A percentile compares a stretch with the other conserved stretches of the same genome.
phyloP scores from a whole-genome alignment of 2,888 invertebrate genomes.

The Dynastes hyllus region DNA sequence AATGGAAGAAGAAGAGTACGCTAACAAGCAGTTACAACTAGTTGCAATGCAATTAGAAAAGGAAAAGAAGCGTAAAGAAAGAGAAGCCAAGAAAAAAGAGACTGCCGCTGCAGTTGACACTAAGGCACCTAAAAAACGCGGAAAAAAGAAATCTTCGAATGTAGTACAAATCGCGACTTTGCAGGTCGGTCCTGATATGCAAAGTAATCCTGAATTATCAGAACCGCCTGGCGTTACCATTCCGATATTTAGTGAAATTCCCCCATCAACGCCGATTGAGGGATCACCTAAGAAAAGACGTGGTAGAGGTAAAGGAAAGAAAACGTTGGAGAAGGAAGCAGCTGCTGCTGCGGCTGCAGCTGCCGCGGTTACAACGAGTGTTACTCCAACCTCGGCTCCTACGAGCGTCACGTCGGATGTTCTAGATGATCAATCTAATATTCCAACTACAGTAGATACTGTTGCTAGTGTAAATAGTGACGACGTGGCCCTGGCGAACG shows the following conservation, averaged over 20 bases:
- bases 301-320: slow-evolving; percentile 72
- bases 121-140: slow-evolving; percentile 60
- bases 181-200: slow-evolving; percentile 51
- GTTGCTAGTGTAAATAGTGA: slow-evolving; percentile 51
- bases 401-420: slow-evolving; percentile 41
- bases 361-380: slow-evolving; percentile 67
- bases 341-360: slow-evolving; percentile 71
- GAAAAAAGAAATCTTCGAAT: slow-evolving; percentile 58
- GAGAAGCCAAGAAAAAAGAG: slow-evolving; percentile 67
- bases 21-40: slow-evolving; percentile 73
- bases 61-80: slow-evolving; percentile 74
- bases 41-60: slow-evolving; percentile 72
- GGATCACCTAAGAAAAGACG: slow-evolving; percentile 64
- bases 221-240: slow-evolving; percentile 67
- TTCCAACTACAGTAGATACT: slow-evolving; percentile 46
- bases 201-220: slow-evolving; percentile 65
- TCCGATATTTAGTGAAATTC: slow-evolving; percentile 64
- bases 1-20: slow-evolving; percentile 78
- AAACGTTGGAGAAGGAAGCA: slow-evolving; percentile 70
- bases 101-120: slow-evolving; percentile 62
- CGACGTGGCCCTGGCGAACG: slow-evolving; percentile 65
- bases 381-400: slow-evolving; percentile 59
- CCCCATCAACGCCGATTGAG: slow-evolving; percentile 48
- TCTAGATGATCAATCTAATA: slow-evolving; percentile 59
- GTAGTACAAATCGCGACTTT: slow-evolving; percentile 38